Evolutionary conservation across 2,113 vertebrate genomes (phyloP).

Genomic region (Nerophis ophidion): DNA sequence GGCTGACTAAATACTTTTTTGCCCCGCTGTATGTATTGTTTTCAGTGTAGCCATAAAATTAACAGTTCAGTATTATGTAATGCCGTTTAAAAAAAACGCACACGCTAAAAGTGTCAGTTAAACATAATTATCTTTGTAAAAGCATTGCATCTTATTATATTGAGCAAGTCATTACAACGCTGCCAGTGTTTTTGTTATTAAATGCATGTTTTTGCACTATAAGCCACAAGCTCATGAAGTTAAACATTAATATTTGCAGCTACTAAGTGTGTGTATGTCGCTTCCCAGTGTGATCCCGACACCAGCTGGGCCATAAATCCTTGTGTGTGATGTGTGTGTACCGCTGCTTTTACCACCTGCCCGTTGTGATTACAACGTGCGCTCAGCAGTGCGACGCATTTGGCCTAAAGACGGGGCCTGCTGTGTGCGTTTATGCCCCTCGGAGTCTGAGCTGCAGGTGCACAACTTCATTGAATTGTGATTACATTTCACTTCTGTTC

Average conservation of each 20-base stretch:
- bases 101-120: no score
- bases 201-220: neutral
- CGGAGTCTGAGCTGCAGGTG: constrained; percentile 34
- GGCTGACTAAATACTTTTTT: no score
- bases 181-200: no score
- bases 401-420: constrained; percentile 15
- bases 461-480: constrained; percentile 21
- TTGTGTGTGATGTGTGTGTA: constrained; percentile 10
- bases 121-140: no score
- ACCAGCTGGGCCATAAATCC: constrained; percentile 18
- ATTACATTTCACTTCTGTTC: constrained; percentile 8
- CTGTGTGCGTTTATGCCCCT: constrained; percentile 16
- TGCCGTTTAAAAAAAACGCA: no score
- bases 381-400: constrained; percentile 13
- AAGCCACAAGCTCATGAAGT: neutral
- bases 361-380: constrained; percentile 23
- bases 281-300: constrained; percentile 4
- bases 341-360: constrained; percentile 29
- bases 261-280: constrained; percentile 3
- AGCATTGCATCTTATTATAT: no score
- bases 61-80: no score
- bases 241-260: constrained; percentile 4
- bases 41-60: no score
- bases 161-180: no score
- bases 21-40: no score